Evolutionary conservation across 2,888 invertebrate genomes (phyloP), one percentile per base, ranked within the genome.

Genomic region (Cordilura impudica): DNA sequence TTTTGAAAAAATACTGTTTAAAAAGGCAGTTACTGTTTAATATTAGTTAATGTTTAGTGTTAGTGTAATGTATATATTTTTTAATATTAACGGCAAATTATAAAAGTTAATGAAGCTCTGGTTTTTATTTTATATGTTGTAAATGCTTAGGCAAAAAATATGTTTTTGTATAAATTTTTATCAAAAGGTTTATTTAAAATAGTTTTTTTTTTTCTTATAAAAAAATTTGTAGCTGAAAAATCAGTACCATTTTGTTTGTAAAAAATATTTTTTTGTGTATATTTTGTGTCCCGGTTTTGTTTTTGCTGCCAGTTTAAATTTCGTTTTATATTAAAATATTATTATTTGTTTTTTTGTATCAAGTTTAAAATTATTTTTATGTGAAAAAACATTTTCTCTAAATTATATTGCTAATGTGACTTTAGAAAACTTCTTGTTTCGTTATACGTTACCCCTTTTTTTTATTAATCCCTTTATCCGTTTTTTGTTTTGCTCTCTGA

Each of bases 241-340:
- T 76, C 76, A 76, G 79, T 79, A 71, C 26, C 67, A 54, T 51
- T 65, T 54, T 39, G 8, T 53, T 72, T 54, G 16, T 70, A 60
- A 60, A 66, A n/a, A 75, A 70, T 65, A 39, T 67, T 79, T 61
- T 75, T 58, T 65, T 75, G 43, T 51, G 14, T 63, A 58, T 31
- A 69, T 65, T n/a, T n/a, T 74, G 65, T 69, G 45, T 65, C 53
- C 45, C 43, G n/a, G n/a, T 29, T 23, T 58, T 61, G 61, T 35
- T 47, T 76, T 80, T 81, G 81, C 81, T 81, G 81, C 81, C 81
- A 81, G 81, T 81, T 78, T 81, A 78, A 81, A 79, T 79, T 73
- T n/a, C n/a, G 56, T 72, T 43, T 29, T 31, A n/a, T n/a, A n/a
- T n/a, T n/a, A n/a, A n/a, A n/a, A n/a, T n/a, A n/a, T n/a, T n/a